Percentiles rank a stretch among this genome's conserved stretches.
phyloP scores from a whole-genome alignment of 1,140 invertebrate species.

The Sinonovacula constricta region DNA sequence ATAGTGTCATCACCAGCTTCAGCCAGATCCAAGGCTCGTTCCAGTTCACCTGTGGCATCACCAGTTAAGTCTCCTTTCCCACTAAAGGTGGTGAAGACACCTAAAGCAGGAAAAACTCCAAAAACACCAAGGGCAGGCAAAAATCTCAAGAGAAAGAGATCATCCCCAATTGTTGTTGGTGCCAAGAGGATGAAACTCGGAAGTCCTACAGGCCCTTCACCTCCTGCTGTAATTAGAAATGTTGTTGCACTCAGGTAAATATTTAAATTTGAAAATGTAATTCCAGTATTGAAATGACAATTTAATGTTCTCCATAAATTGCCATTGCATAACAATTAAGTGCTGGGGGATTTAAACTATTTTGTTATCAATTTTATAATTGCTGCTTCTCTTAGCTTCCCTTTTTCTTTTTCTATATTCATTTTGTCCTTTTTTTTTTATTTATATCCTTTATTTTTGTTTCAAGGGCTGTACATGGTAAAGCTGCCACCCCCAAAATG shows the following conservation, averaged over 20 bases:
- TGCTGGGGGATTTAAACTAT: no score
- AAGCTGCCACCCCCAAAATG: slow-evolving; percentile 64
- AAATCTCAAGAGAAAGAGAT: slow-evolving; percentile 51
- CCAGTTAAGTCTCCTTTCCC: slow-evolving; percentile 3
- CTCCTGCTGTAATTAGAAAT: slow-evolving; percentile 35
- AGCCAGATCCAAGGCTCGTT: slow-evolving; percentile 34
- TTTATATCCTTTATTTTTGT: no score
- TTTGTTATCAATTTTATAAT: no score
- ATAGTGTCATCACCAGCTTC: slow-evolving; percentile 45
- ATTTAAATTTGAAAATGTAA: no score
- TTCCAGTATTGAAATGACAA: no score
- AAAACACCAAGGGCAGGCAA: slow-evolving; percentile 39
- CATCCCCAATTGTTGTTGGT: neutral
- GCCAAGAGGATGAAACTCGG: slow-evolving; percentile 35
- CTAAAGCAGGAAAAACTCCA: slow-evolving; percentile 10
- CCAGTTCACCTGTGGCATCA: slow-evolving; percentile 20
- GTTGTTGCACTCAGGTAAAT: slow-evolving; percentile 59
- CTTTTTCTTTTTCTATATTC: no score
- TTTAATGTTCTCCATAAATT: no score
- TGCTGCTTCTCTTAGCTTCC: no score
- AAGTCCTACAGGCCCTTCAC: slow-evolving; percentile 13
- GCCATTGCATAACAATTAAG: no score
- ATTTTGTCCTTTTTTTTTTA: no score
- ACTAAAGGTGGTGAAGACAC: neutral
- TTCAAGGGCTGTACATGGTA: slow-evolving; percentile 67